phyloP scores from a whole-genome alignment of 2,888 invertebrate genomes.

The Gasteruption jaculator region DNA sequence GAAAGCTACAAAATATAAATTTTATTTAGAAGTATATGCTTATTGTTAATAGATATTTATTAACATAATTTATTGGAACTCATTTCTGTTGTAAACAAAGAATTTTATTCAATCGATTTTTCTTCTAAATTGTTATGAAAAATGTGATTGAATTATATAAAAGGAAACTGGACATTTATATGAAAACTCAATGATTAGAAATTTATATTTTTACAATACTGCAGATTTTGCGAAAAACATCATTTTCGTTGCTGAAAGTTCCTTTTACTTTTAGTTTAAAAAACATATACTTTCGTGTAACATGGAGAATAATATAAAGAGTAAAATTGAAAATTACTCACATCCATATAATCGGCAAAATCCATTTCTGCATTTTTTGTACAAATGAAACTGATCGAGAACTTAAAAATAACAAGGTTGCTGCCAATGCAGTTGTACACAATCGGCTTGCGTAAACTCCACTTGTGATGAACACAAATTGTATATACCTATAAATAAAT shows the following conservation, averaged over 20 bases:
- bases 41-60: too few species aligned
- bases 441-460: conserved; percentile 78
- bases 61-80: too few species aligned
- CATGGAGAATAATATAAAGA: conserved; percentile 5
- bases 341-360: conserved; percentile 61
- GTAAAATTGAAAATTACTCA: conserved; percentile 37
- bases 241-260: too few species aligned
- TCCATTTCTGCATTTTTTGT: conserved; percentile 68
- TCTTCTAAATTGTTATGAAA: conserved; percentile 5
- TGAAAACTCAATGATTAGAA: neutral
- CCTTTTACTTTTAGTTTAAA: too few species aligned
- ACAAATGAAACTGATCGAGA: conserved; percentile 81
- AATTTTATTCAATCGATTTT: conserved; percentile 4
- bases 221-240: too few species aligned
- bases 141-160: neutral
- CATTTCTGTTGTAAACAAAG: conserved; percentile 1
- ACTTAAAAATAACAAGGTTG: conserved; percentile 75
- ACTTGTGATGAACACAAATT: conserved; percentile 72
- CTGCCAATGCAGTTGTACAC: conserved; percentile 81
- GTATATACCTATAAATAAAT: conserved; percentile 57
- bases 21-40: too few species aligned
- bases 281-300: too few species aligned
- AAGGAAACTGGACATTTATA: conserved; percentile 1
- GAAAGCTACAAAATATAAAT: conserved; percentile 56
- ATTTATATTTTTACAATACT: too few species aligned